Evolutionary conservation across 2,888 invertebrate species (phyloP).

Genomic region (Rotaria socialis): DNA sequence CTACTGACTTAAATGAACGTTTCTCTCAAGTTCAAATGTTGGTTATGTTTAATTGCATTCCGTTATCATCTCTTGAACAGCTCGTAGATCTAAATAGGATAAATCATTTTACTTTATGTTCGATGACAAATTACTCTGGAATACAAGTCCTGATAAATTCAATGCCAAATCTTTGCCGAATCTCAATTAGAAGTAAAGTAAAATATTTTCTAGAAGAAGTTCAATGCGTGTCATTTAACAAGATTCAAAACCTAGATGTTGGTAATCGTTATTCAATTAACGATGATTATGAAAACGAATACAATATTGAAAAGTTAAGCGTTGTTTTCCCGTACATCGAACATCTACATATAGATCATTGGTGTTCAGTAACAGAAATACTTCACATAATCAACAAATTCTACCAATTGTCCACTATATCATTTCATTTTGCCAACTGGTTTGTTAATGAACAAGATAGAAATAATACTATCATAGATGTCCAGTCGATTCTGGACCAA

Average conservation of each 20-base stretch:
- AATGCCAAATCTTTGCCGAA: not conserved
- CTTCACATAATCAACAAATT: not conserved
- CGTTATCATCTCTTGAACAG: not conserved
- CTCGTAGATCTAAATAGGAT: not conserved
- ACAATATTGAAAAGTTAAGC: not conserved
- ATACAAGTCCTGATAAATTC: not conserved
- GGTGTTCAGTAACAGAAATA: not conserved
- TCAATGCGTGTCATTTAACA: not conserved
- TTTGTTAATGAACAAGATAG: not conserved
- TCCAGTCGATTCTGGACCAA: not conserved
- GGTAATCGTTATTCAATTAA: not conserved
- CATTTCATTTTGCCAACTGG: not conserved
- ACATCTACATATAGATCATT: not conserved
- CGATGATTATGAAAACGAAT: not conserved
- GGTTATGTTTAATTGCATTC: not conserved
- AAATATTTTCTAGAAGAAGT: not conserved
- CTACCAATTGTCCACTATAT: not conserved
- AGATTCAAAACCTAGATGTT: not conserved
- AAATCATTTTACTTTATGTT: not conserved
- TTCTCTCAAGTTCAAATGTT: not conserved
- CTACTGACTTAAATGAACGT: not conserved
- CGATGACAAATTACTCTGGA: not conserved
- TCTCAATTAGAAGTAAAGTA: not conserved
- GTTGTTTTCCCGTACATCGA: not conserved
- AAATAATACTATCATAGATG: not conserved